Evolutionary conservation across 1,140 invertebrate genomes (phyloP), one percentile per base, ranked within the genome.

Genomic region (Hyphantria cunea): DNA sequence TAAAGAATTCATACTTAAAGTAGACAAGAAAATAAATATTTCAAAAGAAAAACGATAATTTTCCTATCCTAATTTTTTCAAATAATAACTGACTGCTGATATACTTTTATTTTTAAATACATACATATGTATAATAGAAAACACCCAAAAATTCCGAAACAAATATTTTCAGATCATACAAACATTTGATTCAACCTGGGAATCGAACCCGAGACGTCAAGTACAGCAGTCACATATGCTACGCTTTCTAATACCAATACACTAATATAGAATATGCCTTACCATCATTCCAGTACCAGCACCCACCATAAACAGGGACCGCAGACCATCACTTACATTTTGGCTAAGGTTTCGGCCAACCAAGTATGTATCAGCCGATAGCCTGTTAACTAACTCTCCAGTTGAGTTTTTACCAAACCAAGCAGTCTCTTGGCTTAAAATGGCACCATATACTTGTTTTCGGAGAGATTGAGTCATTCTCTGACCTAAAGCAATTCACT

Each of bases 251-350:
- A 64, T 14, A 32, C 13, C 7, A n/a, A 39, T 39, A 39, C 8
- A 39, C 0, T 39, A 39, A 39, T 39, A 25, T 25, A 39, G 7
- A 25, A 25, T 25, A 39, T 39, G 37, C 25, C 82, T 90, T 91
- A 98, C 96, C 98, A 99, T 99, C 96, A 99, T 98, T 5, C 94
- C 95, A 13, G 97, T 94, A 9, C 97, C 97, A 47, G 95, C 96
- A 37, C 93, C 79, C 6, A 96, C 95, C 94, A 98, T 97, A 47
- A 98, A 94, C 4, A 94, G 76, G 0, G 97, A 96, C 32, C 98
- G 89, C 11, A 99, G 84, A 0, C 98, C 98, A 92, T 99, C 98
- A 31, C 98, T 98, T 63, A 99, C 94, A 90, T 99, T 99, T 74
- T 94, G 95, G 33, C 98, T 99, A 0, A 99, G 92, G 6, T 97